Conservation (phyloP, 2,113 vertebrate genomes). For the Cephalopterus ornatus region DNA sequence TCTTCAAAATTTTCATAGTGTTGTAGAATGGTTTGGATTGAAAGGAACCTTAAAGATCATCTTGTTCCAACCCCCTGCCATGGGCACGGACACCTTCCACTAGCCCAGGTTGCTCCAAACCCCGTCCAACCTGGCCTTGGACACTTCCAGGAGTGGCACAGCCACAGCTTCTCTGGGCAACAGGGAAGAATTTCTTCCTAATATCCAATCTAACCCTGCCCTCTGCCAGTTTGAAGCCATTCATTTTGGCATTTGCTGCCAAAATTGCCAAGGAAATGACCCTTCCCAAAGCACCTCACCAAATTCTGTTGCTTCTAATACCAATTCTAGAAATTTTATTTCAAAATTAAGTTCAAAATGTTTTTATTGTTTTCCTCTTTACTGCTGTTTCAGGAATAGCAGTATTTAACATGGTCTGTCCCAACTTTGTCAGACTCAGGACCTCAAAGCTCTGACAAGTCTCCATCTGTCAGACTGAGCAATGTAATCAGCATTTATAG, state of each 20-base stretch:
- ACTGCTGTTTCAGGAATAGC: not conserved
- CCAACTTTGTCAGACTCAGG: not conserved
- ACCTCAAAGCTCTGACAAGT: accelerated
- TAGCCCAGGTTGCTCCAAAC: not conserved
- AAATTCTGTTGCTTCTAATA: not conserved
- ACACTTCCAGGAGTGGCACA: not conserved
- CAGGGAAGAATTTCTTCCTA: not conserved
- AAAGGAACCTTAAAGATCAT: not conserved
- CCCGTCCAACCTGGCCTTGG: not conserved
- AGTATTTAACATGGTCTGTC: not conserved
- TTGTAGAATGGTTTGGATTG: not conserved
- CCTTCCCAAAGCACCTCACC: not conserved
- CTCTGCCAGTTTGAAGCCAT: not conserved
- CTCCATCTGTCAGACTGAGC: not conserved
- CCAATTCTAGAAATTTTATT: not conserved
- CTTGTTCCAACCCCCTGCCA: not conserved
- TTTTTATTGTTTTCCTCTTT: not conserved
- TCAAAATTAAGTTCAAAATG: not conserved
- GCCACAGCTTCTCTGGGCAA: not conserved
- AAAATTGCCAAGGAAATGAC: not conserved
- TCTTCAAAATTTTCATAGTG: not conserved
- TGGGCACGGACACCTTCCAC: not conserved
- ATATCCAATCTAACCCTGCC: not conserved
- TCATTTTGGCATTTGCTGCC: not conserved
- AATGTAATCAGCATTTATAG: not conserved